A percentile compares a stretch with the other conserved stretches of the same genome.
These are phyloP conservation scores for Carapus acus DNA, from an alignment of 2,797 vertebrate genomes.

Conservation along the genomic window DNA sequence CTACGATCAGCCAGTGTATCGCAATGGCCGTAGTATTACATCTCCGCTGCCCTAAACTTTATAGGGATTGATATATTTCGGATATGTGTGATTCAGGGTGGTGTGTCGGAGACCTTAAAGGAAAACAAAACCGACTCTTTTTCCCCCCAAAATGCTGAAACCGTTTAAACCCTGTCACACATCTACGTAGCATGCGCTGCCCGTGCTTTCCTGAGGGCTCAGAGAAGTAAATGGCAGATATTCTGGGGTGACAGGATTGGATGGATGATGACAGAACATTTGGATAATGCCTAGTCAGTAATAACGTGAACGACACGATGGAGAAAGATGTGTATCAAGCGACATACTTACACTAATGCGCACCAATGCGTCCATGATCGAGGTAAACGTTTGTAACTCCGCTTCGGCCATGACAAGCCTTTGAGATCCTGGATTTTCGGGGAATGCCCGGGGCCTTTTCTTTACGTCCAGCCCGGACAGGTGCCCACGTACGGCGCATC, in stretches of 20 bases:
- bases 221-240: neutral
- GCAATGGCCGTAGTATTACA: neutral
- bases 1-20: conserved; percentile 6
- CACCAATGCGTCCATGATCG: conserved; percentile 92
- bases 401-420: conserved; percentile 80
- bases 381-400: conserved; percentile 87
- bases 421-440: too few species aligned
- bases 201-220: neutral
- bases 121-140: neutral
- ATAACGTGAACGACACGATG: conserved; percentile 7
- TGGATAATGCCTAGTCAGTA: neutral
- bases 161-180: too few species aligned
- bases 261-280: neutral
- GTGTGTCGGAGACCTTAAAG: neutral
- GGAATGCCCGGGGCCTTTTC: too few species aligned
- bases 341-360: conserved; percentile 86
- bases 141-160: conserved; percentile 7
- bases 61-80: neutral
- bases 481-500: neutral
- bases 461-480: neutral
- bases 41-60: neutral
- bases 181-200: too few species aligned
- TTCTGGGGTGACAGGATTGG: neutral
- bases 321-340: conserved; percentile 28
- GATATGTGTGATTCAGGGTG: too few species aligned